These are phyloP conservation scores for Hemibagrus wyckioides DNA, from an alignment of 2,113 vertebrate genomes.

Conservation along the genomic window DNA sequence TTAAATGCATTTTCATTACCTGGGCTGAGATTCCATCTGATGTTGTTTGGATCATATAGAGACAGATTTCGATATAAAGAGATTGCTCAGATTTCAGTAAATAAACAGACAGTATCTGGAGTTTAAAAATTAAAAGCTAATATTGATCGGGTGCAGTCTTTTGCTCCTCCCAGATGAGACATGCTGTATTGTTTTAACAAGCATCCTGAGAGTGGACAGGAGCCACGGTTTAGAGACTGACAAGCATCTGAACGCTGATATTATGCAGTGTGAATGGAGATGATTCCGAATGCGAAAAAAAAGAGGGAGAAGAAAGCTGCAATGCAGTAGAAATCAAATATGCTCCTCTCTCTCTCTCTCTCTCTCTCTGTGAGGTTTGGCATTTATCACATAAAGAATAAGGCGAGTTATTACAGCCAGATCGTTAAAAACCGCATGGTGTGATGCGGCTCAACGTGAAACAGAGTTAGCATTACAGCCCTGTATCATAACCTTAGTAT, in stretches of 20 bases:
- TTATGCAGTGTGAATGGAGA: conserved; percentile 64
- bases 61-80: neutral
- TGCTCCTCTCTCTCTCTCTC: conserved; percentile 15
- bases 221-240: conserved; percentile 40
- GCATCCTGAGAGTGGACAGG: conserved; percentile 25
- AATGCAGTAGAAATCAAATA: conserved; percentile 55
- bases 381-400: neutral
- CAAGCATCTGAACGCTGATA: conserved; percentile 49
- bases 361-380: neutral
- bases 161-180: conserved; percentile 11
- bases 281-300: conserved; percentile 59
- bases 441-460: neutral
- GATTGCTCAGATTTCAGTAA: conserved; percentile 18
- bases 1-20: neutral
- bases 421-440: neutral
- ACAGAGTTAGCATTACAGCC: neutral
- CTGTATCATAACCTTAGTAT: neutral
- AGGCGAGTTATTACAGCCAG: neutral
- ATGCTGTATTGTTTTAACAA: conserved; percentile 50
- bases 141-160: conserved; percentile 39
- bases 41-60: neutral
- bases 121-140: conserved; percentile 39
- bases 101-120: conserved; percentile 9
- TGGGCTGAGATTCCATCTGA: neutral
- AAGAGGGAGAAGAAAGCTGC: conserved; percentile 56